phyloP scores from a whole-genome alignment of 2,113 vertebrate species.

The Noturus placidus region DNA sequence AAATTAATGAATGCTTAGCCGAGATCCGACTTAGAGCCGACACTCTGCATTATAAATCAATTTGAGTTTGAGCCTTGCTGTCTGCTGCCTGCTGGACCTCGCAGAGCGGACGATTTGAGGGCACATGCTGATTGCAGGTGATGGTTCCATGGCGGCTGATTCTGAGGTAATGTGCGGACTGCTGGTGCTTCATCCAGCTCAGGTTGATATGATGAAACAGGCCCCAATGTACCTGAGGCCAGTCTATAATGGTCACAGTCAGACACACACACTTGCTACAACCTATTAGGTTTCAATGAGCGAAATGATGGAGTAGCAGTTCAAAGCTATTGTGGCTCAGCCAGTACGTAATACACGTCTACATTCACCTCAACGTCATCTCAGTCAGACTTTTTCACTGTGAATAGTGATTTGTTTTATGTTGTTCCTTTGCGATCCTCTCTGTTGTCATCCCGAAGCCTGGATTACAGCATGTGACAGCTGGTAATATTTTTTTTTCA shows the following conservation, averaged over 20 bases:
- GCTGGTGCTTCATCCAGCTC: slow-evolving; percentile 29
- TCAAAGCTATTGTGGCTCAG: slow-evolving; percentile 39
- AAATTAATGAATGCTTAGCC: slow-evolving; percentile 68
- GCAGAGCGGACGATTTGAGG: slow-evolving; percentile 58
- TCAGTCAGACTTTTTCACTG: slow-evolving; percentile 32
- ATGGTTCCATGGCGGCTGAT: slow-evolving; percentile 25
- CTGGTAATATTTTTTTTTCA: neutral
- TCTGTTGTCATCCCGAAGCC: slow-evolving; percentile 22
- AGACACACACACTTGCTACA: slow-evolving; percentile 33
- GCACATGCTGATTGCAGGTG: slow-evolving; percentile 32
- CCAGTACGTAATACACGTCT: slow-evolving; percentile 37
- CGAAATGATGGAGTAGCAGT: slow-evolving; percentile 46
- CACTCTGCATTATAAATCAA: slow-evolving; percentile 60
- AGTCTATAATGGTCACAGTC: slow-evolving; percentile 42
- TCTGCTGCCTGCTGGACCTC: slow-evolving; percentile 44
- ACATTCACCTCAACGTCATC: slow-evolving; percentile 39
- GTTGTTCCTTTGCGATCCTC: slow-evolving; percentile 28
- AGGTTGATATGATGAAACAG: slow-evolving; percentile 34
- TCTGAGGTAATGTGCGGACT: slow-evolving; percentile 42
- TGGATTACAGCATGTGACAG: slow-evolving; percentile 14
- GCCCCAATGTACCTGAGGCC: slow-evolving; percentile 34
- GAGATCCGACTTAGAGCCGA: slow-evolving; percentile 60
- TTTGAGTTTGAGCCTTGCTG: slow-evolving; percentile 48
- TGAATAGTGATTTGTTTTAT: neutral
- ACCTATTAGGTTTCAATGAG: slow-evolving; percentile 50